phyloP scores from a whole-genome alignment of 2,888 invertebrate species.

The Clivina fossor region DNA sequence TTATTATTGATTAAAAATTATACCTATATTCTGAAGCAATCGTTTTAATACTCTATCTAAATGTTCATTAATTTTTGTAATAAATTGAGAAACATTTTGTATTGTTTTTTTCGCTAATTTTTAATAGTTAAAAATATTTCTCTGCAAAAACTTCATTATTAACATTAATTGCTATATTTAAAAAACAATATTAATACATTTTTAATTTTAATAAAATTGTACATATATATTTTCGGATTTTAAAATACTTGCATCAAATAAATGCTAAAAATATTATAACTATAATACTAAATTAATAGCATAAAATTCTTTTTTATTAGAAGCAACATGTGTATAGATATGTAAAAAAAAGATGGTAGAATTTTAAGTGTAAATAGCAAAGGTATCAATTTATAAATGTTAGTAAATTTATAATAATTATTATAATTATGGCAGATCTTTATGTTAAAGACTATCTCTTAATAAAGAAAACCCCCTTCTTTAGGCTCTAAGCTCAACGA shows the following conservation, averaged over 20 bases:
- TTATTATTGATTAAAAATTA: constrained; percentile 1
- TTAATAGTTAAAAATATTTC: no score
- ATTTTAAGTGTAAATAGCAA: constrained; percentile 12
- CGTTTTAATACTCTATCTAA: background rate
- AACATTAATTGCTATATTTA: no score
- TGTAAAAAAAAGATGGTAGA: constrained; percentile 2
- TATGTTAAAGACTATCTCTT: constrained; percentile 1
- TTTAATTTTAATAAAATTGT: background rate
- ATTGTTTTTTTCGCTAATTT: no score
- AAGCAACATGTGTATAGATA: constrained; percentile 6
- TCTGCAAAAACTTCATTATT: no score
- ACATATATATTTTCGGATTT: constrained; percentile 13
- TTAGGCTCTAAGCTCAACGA: background rate
- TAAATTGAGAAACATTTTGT: no score
- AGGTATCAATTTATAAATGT: background rate
- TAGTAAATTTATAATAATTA: background rate
- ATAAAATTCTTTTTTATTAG: background rate
- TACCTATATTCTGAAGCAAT: background rate
- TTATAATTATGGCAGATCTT: constrained; percentile 5
- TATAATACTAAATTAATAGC: background rate
- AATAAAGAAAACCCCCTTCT: background rate
- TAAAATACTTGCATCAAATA: no score
- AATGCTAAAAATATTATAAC: background rate
- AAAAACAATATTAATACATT: no score
- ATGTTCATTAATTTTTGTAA: no score